Evolutionary conservation across 2,113 vertebrate genomes (phyloP).

Genomic region (Thamnophis sirtalis): DNA sequence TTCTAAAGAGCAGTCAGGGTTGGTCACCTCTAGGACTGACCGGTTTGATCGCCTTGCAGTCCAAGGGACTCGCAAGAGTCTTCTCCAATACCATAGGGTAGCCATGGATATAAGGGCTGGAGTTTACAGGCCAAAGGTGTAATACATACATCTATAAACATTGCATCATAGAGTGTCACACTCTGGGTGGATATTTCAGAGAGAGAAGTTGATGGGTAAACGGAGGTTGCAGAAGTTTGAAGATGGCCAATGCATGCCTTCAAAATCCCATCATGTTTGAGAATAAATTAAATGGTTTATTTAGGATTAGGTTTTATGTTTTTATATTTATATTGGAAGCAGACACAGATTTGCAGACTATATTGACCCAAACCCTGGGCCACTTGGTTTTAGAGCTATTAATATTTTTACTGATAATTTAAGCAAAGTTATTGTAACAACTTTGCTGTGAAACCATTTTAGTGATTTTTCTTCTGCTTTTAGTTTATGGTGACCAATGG

Average conservation of each 20-base stretch:
- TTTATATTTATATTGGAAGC: not conserved
- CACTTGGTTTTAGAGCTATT: not conserved
- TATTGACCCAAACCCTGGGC: not conserved
- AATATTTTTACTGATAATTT: not conserved
- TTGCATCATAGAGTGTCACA: not conserved
- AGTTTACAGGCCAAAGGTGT: not conserved
- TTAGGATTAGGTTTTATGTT: too few relatives aligned
- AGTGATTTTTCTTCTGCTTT: not conserved
- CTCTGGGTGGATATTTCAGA: not conserved
- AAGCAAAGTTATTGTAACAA: not conserved
- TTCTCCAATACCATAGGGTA: not conserved
- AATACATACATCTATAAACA: not conserved
- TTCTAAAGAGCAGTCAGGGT: too few relatives aligned
- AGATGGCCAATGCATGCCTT: not conserved
- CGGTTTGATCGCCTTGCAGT: too few relatives aligned
- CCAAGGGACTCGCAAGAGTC: too few relatives aligned
- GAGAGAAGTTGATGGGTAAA: not conserved
- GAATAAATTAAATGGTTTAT: too few relatives aligned
- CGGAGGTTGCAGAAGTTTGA: not conserved
- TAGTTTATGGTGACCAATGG: slow-evolving; percentile 47
- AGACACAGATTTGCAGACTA: not conserved
- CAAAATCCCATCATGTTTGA: not conserved
- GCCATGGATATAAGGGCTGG: not conserved
- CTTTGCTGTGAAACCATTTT: slow-evolving; percentile 2
- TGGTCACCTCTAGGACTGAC: too few relatives aligned